Evolutionary conservation across 2,113 vertebrate species (phyloP).

Genomic region (Eidolon helvum): DNA sequence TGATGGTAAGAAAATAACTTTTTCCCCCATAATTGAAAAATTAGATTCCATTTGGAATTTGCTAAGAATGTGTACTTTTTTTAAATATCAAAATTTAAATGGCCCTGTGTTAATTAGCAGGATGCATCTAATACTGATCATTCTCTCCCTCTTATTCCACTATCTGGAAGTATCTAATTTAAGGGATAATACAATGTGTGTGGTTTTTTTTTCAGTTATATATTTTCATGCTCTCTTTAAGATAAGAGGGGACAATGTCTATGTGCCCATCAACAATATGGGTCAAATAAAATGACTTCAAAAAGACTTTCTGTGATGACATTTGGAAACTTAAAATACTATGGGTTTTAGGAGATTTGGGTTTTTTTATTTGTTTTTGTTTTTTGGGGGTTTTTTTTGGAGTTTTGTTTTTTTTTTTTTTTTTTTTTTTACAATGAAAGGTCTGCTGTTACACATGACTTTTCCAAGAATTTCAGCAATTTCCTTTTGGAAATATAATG

Average conservation of each 20-base stretch:
- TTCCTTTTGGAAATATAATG: conserved; percentile 78
- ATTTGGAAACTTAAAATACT: conserved; percentile 68
- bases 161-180: conserved; percentile 70
- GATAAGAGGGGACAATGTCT: neutral
- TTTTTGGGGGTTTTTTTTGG: conserved; percentile 10
- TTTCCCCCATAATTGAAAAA: conserved; percentile 63
- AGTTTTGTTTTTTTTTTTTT: neutral
- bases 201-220: conserved; percentile 75
- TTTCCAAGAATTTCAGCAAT: conserved; percentile 76
- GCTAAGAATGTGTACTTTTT: conserved; percentile 75
- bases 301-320: conserved; percentile 67
- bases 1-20: conserved; percentile 78
- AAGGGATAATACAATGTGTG: conserved; percentile 63
- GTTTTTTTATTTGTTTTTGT: neutral
- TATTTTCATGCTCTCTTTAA: conserved; percentile 67
- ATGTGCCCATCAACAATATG: neutral
- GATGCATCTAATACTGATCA: conserved; percentile 76
- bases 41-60: conserved; percentile 77
- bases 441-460: conserved; percentile 78
- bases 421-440: conserved; percentile 77
- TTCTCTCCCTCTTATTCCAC: conserved; percentile 71
- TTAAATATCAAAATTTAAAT: conserved; percentile 75
- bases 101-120: conserved; percentile 80
- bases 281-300: conserved; percentile 52
- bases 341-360: neutral